Conservation (phyloP, 2,113 vertebrate genomes). For the Apodemus speciosus region DNA sequence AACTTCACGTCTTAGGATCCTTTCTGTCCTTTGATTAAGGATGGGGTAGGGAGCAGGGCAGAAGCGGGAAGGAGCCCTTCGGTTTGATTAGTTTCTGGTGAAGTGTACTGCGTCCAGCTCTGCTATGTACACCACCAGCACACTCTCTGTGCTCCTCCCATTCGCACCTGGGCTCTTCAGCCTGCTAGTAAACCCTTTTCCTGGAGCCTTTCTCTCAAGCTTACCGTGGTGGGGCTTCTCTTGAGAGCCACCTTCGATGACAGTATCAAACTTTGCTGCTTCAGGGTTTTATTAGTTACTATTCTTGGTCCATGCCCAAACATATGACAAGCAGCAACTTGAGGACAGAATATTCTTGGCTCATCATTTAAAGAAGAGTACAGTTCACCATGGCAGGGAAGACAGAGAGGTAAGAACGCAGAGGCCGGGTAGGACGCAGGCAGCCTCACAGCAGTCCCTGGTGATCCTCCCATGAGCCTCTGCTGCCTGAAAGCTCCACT, state of each 20-base stretch:
- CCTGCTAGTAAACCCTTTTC: slow-evolving; percentile 53
- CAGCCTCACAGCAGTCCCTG: no score
- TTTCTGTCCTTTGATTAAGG: slow-evolving; percentile 56
- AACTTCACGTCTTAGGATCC: not conserved
- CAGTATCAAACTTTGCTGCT: slow-evolving; percentile 9
- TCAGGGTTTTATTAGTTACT: not conserved
- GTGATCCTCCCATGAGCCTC: not conserved
- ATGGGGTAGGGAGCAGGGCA: not conserved
- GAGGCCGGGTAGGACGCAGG: not conserved
- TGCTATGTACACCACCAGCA: slow-evolving; percentile 4
- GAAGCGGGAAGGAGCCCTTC: not conserved
- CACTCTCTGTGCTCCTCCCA: not conserved
- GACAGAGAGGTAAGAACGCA: not conserved
- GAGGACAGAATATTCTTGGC: not conserved
- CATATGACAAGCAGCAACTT: not conserved
- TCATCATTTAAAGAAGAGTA: not conserved
- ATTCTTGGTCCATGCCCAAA: not conserved
- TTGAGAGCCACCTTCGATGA: slow-evolving; percentile 27
- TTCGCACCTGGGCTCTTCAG: slow-evolving; percentile 25
- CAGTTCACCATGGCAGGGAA: not conserved
- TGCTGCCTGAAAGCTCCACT: not conserved
- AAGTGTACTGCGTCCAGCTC: not conserved
- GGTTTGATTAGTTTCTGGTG: slow-evolving; percentile 48
- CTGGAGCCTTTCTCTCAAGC: slow-evolving; percentile 47
- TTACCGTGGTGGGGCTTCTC: slow-evolving; percentile 34